These are phyloP conservation scores for Merluccius polli DNA, from an alignment of 2,797 vertebrate species.

Conservation along the genomic window DNA sequence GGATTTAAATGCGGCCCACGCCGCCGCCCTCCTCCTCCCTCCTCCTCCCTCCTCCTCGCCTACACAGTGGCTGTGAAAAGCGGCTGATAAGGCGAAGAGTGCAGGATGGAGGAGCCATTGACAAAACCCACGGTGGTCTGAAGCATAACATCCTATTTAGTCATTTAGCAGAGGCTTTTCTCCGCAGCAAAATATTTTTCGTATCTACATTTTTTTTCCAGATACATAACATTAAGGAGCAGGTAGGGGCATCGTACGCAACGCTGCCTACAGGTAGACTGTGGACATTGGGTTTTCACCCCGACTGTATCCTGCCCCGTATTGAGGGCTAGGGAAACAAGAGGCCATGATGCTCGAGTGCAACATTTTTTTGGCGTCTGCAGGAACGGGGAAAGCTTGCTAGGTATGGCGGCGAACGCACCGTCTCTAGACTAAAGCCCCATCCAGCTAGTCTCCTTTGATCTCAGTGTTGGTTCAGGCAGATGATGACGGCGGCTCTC, in stretches of 20 bases:
- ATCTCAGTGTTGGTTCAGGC: not conserved
- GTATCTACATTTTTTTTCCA: not conserved
- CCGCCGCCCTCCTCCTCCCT: slow-evolving; percentile 19
- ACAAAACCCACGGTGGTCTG: not conserved
- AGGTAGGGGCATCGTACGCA: not conserved
- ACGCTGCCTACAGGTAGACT: not conserved
- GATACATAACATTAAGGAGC: not conserved
- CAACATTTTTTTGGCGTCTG: not conserved
- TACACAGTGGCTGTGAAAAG: not conserved
- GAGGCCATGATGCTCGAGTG: not conserved
- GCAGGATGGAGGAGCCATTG: not conserved
- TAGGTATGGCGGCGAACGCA: not conserved
- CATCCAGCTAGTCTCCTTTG: not conserved
- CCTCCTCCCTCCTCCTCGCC: not conserved
- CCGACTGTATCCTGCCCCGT: not conserved
- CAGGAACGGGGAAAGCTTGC: not conserved
- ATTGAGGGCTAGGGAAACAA: not conserved
- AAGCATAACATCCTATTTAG: not conserved
- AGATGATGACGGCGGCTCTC: not conserved
- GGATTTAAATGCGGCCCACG: slow-evolving; percentile 60
- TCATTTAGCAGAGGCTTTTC: not conserved
- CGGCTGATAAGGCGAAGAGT: not conserved
- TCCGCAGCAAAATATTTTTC: not conserved
- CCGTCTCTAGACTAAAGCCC: too few relatives aligned
- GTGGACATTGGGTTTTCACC: not conserved